These are phyloP conservation scores for Chelonoidis abingdonii DNA, from an alignment of 2,113 vertebrate genomes.

Conservation along the genomic window DNA sequence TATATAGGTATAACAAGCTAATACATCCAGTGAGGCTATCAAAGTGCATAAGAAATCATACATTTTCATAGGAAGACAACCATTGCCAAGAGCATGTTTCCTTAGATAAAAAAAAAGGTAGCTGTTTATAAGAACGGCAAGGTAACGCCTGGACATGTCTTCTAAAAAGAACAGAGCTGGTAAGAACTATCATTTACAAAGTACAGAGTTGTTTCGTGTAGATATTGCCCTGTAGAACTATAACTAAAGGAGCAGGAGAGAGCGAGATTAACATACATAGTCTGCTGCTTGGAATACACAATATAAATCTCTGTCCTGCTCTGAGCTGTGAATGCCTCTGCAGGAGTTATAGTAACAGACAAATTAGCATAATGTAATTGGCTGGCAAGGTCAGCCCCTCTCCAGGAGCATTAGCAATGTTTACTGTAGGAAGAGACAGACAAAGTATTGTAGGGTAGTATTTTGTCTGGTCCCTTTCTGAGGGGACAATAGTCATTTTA, in stretches of 20 bases:
- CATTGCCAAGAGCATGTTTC: conserved; percentile 50
- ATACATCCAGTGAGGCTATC: conserved; percentile 37
- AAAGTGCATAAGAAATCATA: conserved; percentile 36
- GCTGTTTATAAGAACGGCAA: conserved; percentile 23
- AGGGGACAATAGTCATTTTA: conserved; percentile 42
- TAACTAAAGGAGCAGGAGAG: background rate
- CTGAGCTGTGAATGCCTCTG: conserved; percentile 64
- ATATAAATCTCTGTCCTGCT: conserved; percentile 72
- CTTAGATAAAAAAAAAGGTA: conserved; percentile 28
- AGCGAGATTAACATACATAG: conserved; percentile 62
- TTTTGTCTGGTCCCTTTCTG: conserved; percentile 36
- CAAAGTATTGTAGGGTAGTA: conserved; percentile 30
- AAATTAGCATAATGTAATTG: conserved; percentile 80
- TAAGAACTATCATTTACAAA: conserved; percentile 45
- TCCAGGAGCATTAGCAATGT: conserved; percentile 65
- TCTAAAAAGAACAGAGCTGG: conserved; percentile 24
- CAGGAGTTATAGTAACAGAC: conserved; percentile 74
- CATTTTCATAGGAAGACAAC: conserved; percentile 68
- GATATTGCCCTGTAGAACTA: background rate
- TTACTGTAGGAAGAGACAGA: conserved; percentile 66
- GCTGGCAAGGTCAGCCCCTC: conserved; percentile 74
- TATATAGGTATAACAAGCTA: background rate
- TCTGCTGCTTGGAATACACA: conserved; percentile 60
- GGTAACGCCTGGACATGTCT: background rate
- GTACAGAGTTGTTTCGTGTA: background rate